A percentile compares a stretch with the other conserved stretches of the same genome.
These are phyloP conservation scores for Smutsia gigantea DNA, from an alignment of 2,797 vertebrate genomes.

Conservation along the genomic window DNA sequence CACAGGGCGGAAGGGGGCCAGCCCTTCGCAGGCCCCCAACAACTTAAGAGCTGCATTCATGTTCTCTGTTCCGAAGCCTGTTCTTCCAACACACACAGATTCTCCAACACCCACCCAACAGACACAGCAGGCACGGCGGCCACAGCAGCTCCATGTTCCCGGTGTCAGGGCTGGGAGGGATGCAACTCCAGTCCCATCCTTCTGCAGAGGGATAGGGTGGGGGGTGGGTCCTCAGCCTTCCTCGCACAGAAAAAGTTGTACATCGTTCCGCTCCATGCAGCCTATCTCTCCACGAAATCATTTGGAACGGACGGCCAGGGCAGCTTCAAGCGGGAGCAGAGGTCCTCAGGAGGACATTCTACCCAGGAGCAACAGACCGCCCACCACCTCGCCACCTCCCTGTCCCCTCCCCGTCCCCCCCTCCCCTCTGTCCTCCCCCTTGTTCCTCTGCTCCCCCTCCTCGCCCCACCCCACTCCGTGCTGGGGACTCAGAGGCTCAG, in stretches of 20 bases:
- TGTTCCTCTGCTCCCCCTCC: background rate
- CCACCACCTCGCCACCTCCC: background rate
- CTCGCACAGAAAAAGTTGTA: background rate
- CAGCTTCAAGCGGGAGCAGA: background rate
- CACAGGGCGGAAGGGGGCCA: background rate
- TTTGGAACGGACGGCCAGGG: background rate
- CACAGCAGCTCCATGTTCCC: background rate
- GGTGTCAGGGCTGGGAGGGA: background rate
- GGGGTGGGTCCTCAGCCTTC: background rate
- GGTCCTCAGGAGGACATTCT: background rate
- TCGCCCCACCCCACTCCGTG: too few relatives aligned
- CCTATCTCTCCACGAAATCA: background rate
- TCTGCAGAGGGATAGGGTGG: background rate
- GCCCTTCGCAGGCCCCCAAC: background rate
- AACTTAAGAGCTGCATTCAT: background rate
- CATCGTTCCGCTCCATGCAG: rapidly evolving
- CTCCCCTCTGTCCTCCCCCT: background rate
- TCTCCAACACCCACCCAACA: background rate
- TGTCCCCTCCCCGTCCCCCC: too few relatives aligned
- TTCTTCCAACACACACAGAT: background rate
- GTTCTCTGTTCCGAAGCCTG: background rate
- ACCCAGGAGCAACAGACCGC: background rate
- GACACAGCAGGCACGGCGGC: background rate
- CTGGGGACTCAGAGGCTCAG: background rate
- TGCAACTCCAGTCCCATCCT: background rate